phyloP scores from a whole-genome alignment of 2,797 vertebrate genomes.

The Anguilla pacifica region DNA sequence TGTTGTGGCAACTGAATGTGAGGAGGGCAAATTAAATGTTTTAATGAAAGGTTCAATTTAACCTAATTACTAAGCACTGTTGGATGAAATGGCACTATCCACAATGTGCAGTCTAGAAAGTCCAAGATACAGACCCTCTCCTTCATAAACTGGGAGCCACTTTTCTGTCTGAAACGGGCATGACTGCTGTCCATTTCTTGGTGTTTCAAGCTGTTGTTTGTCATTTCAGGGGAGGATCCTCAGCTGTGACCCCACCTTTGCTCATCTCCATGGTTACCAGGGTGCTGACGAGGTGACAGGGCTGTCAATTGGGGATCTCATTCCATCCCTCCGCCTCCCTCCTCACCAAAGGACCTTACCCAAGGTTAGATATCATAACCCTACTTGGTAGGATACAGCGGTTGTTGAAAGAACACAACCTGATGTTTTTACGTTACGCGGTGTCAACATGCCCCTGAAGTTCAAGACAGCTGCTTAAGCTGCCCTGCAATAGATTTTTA shows the following conservation, averaged over 20 bases:
- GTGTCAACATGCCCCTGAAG: background rate
- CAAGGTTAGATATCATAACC: slow-evolving; percentile 70
- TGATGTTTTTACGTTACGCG: background rate
- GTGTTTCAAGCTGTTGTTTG: slow-evolving; percentile 23
- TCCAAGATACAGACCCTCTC: background rate
- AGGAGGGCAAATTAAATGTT: background rate
- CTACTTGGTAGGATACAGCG: background rate
- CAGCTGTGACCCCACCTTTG: slow-evolving; percentile 83
- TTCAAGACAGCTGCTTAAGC: background rate
- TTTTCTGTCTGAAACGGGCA: background rate
- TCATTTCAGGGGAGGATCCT: slow-evolving; percentile 78
- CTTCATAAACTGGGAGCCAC: background rate
- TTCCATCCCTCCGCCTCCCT: slow-evolving; percentile 86
- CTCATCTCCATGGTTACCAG: slow-evolving; percentile 83
- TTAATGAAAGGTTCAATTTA: background rate
- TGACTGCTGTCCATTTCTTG: background rate
- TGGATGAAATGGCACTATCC: background rate
- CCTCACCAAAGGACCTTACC: slow-evolving; percentile 72
- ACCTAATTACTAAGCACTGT: background rate
- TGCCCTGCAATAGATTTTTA: background rate
- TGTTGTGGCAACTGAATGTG: too few relatives aligned
- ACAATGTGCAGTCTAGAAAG: background rate
- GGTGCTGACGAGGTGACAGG: slow-evolving; percentile 76
- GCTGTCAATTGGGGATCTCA: slow-evolving; percentile 74
- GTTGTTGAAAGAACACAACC: background rate